Evolutionary conservation across 2,888 invertebrate species (phyloP).

Genomic region (Drosophila formosana): DNA sequence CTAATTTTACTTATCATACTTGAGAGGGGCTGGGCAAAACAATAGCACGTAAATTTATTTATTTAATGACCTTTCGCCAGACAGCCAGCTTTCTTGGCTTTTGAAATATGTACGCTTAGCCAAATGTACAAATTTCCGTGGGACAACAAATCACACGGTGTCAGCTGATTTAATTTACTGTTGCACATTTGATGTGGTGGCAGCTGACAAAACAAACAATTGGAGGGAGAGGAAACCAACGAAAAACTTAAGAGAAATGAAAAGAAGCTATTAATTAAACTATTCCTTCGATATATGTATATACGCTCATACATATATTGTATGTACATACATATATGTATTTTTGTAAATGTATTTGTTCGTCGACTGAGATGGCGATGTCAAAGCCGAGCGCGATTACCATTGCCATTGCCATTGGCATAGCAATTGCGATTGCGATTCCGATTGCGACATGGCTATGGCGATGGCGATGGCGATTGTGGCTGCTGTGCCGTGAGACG

Average conservation of each 20-base stretch:
- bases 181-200: slow-evolving; percentile 2
- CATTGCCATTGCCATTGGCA: slow-evolving; percentile 1
- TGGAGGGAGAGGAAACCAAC: background rate
- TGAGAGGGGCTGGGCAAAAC: slow-evolving; percentile 18
- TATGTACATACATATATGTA: background rate
- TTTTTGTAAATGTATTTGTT: background rate
- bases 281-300: slow-evolving; percentile 46
- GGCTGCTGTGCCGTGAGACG: slow-evolving; percentile 48
- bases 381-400: slow-evolving; percentile 15
- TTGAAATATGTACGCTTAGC: background rate
- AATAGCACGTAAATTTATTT: slow-evolving; percentile 60
- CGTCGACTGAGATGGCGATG: background rate
- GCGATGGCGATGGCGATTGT: background rate
- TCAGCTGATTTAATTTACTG: slow-evolving; percentile 15
- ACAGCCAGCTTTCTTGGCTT: too few species aligned
- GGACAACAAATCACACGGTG: background rate
- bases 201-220: background rate
- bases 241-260: background rate
- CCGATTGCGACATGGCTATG: slow-evolving; percentile 5
- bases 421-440: slow-evolving; percentile 1
- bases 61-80: slow-evolving; percentile 45
- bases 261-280: slow-evolving; percentile 34
- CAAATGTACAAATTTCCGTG: background rate
- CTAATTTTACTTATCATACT: slow-evolving; percentile 28
- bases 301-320: too few species aligned